Conservation (phyloP, 2,797 vertebrate species). For the Gallinago nigripennis region DNA sequence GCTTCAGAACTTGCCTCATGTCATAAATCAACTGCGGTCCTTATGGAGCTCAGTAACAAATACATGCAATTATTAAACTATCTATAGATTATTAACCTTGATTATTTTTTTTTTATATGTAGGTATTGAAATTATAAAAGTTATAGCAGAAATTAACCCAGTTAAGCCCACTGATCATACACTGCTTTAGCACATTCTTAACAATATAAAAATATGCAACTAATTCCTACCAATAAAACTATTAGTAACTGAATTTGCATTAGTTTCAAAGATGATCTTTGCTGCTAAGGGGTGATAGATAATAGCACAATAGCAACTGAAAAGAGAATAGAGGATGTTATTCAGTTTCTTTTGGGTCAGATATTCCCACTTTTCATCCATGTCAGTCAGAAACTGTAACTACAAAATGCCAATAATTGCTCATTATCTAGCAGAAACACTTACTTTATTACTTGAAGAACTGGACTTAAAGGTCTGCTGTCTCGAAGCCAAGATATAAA, state of each 20-base stretch:
- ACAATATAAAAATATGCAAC: background rate
- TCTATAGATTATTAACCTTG: background rate
- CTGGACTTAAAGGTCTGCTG: constrained; percentile 83
- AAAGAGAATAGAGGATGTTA: background rate
- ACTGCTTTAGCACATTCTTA: background rate
- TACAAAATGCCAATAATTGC: background rate
- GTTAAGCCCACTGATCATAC: background rate
- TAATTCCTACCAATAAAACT: background rate
- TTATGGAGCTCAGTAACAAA: background rate
- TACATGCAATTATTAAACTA: background rate
- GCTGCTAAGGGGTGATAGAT: background rate
- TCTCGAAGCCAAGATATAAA: constrained; percentile 95
- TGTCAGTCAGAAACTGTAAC: background rate
- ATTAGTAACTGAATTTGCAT: background rate
- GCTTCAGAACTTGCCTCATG: background rate
- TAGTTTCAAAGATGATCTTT: background rate
- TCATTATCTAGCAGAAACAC: constrained; percentile 51
- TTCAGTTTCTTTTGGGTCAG: background rate
- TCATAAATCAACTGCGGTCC: background rate
- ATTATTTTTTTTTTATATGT: background rate
- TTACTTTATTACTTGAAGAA: constrained; percentile 91
- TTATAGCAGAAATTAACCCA: background rate
- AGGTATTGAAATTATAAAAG: background rate
- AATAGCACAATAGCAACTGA: background rate
- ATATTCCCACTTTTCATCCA: background rate